Base-by-base conservation (phyloP, 2,113 vertebrate species). In the Butastur rufipennis region DNA sequence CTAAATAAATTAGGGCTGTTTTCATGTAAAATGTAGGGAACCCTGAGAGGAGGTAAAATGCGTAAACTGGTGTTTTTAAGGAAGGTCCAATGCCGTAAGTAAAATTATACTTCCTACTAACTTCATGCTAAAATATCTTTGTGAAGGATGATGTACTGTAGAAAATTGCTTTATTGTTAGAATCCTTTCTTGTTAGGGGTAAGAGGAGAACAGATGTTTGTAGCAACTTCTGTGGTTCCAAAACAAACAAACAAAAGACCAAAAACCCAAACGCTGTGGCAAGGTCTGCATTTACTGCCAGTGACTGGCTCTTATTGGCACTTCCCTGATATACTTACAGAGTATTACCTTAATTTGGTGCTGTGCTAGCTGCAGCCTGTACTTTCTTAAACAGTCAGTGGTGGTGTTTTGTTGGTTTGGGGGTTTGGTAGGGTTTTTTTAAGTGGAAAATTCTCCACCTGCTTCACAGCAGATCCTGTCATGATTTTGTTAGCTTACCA, bases 261-360 rank as follows among this genome's bases (percentile, higher is more conserved):
- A 55, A 56, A 68, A 45, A 0, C 2, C 9, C 58, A 8, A 21
- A 3, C 1, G 6, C 4, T 15, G 2, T 42, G 3, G 20, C 36
- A 58, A 48, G 16, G 13, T 29, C 7, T 20, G 16, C 3, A 4
- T 65, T 67, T 70, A 3, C 12, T 65, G 38, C 5, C 23, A 27
- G 4, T 18, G 48, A 77, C 34, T 3, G 6, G 4, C 4, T 7
- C 53, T 71, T 43, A 10, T 2, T 32, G 32, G 42, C 20, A 0
- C 12, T 66, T 81, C 3, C 16, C 22, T 14, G 59, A 8, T 0
- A 1, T 0, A 4, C 7, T 34, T 17, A 3, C 40, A 13, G 21
- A 15, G 31, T 27, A 16, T 40, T 13, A 4, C 34, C 19, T n/a
- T 4, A 6, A 56, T 36, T 29, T 0, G 10, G 1, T 36, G 38